Evolutionary conservation across 1,140 invertebrate genomes (phyloP), one percentile per base, ranked within the genome.

Genomic region (Drosophila fuyamai): DNA sequence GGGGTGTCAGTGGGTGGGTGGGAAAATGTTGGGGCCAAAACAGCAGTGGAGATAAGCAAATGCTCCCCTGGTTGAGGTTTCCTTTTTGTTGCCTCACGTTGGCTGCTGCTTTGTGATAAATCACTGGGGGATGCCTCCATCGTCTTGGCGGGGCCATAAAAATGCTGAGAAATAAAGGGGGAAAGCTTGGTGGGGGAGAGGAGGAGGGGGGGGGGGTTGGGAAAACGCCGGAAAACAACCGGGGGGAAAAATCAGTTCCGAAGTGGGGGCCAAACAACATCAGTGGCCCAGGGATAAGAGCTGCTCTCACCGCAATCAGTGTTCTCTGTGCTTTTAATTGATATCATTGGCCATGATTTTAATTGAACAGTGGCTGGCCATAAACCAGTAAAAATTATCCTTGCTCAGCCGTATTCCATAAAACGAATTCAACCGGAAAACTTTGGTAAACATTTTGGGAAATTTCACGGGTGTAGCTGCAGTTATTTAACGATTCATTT

Each of bases 301-400:
- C 41, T 54, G 46, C 66, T 60, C 56, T 85, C 77, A 65, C 57
- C 74, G 79, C 81, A 85, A 85, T 85, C 82, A 85, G 79, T 56
- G 61, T 58, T 73, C 44, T 66, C 79, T 43, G 60, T 61, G 65
- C 75, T 79, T 82, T 85, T 85, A 82, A 85, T 85, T 85, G 83
- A 85, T 88, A 88, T 88, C 76, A 80, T 75, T 85, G 75, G 79
- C 63, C 79, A 82, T 79, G 83, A 85, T 81, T 85, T 85, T 86
- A 85, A 85, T 85, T 85, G 79, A 85, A 86, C 81, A 79, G 78
- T 63, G 81, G 79, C 83, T 71, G 82, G 48, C 61, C 70, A 86
- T 81, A 81, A 81, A 66, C 57, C 79, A 81, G 58, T 41, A 46
- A 74, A 76, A 81, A 81, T 85, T 61, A 85, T 78, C 48, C 18